Evolutionary conservation across 2,888 invertebrate genomes (phyloP), one percentile per base, ranked within the genome.

Genomic region (Polymixis flavicincta): DNA sequence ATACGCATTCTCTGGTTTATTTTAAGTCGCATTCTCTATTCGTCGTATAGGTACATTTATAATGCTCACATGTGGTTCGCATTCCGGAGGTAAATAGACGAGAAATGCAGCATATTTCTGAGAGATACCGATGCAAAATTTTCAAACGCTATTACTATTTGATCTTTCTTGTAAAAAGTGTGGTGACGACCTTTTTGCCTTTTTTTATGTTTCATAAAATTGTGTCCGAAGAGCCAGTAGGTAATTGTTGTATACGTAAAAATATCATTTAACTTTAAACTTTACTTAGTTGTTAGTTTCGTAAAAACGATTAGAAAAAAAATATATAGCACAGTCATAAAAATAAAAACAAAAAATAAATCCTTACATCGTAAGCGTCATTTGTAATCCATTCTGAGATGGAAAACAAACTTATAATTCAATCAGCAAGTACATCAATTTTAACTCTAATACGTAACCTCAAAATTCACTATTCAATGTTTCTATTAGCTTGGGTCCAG

Each of bases 401-500:
- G n/a, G 13, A 57, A 61, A 37, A 76, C 25, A 37, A 63, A 66
- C 48, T 50, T 52, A 57, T 57, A 60, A 52, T 71, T 48, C 28
- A 48, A 22, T 67, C 59, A 66, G 59, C 52, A 54, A 57, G 37
- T 72, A 60, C 63, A 67, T 67, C 61, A 52, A 64, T 76, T 75
- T 54, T 48, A 59, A 80, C 48, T 80, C 28, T 80, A 84, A 50
- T 11, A 28, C 50, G 50, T 66, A 50, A 55, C n/a, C 0, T 63
- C 66, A 69, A 37, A 37, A 59, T 74, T 64, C 11, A 69, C 42
- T 84, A 69, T 69, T 37, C 19, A 48, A 74, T 70, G 54, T 70
- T 75, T 75, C 67, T 72, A 70, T 55, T 76, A 81, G 76, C 85
- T 37, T 45, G 28, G 85, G 76, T 82, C 77, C 45, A 48, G 32